phyloP scores from a whole-genome alignment of 2,797 vertebrate species.

The Simalia tracyae region DNA sequence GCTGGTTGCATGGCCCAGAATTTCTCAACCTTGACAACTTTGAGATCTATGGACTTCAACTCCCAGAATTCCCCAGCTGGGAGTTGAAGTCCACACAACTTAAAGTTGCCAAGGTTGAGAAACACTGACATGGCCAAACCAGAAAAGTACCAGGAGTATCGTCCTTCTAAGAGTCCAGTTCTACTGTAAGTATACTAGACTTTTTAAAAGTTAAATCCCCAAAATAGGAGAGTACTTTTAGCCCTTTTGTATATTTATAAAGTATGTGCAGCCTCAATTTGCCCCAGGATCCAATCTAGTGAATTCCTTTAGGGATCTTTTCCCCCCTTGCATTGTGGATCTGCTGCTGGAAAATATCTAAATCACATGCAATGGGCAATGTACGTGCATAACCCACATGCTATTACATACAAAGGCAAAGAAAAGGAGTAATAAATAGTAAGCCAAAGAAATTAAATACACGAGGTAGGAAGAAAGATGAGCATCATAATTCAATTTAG shows the following conservation, averaged over 20 bases:
- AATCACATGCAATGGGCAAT: not conserved
- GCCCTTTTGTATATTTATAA: not conserved
- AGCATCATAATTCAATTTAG: not conserved
- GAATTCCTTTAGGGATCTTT: not conserved
- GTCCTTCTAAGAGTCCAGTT: not conserved
- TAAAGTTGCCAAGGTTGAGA: no score
- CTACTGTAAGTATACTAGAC: not conserved
- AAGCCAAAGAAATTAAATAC: not conserved
- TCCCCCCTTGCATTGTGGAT: not conserved
- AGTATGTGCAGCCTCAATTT: not conserved
- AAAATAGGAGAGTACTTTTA: not conserved
- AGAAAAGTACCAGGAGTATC: not conserved
- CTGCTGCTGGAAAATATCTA: not conserved
- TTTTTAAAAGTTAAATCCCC: not conserved
- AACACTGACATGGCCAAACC: not conserved
- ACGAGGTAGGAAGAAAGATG: not conserved
- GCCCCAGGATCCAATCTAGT: not conserved
- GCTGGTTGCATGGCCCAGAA: no score
- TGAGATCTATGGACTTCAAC: not conserved
- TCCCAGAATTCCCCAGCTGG: not conserved
- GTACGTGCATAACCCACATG: not conserved
- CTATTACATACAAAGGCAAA: not conserved
- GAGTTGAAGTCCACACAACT: no score
- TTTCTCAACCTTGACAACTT: no score
- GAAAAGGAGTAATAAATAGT: not conserved